Base-by-base conservation (phyloP, 2,888 invertebrate genomes). In the Ctenicera cuprea region DNA sequence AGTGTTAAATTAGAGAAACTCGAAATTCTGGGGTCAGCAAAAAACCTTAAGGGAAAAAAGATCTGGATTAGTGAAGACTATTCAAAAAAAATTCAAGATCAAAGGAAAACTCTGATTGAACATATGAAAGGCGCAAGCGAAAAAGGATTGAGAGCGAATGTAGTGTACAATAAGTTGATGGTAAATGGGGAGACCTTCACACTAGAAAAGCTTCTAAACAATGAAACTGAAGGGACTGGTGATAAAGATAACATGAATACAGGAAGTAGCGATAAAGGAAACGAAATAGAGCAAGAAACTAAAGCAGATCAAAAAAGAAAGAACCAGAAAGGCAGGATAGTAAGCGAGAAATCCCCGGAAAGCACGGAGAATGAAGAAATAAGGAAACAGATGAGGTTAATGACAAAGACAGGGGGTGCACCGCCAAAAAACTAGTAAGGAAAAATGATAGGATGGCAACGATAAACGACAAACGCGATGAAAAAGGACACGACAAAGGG, bases 41-140 rank as follows among this genome's bases (percentile, higher is more conserved):
- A 14, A 57, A 57, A 57, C 4, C 57, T 33, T 37, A 33, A 57
- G 11, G 16, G 57, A 3, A 57, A 57, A 33, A 26, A 20, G 12
- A 57, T 57, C 11, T 57, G 57, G 57, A 57, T 33, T 33, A 57
- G 14, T 9, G 33, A 57, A 37, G 30, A 57, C 14, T 57, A 57
- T 14, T 30, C 57, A 52, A 30, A 57, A 22, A 33, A 14, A 12
- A 26, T 52, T 52, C 57, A 57, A 16, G 33, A 57, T 5, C 57
- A 57, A 14, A 30, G 57, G 33, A 57, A 30, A 30, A 57, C n/a
- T 14, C 57, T 57, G 1, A 33, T 57, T 12, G 14, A 33, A 14
- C 57, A 57, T 33, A 57, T 57, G 57, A 57, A 57, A 16, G 9
- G 9, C 1, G 57, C 33, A 33, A 57, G 57, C 33, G 37, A 57